These are phyloP conservation scores for Myotis davidii DNA, from an alignment of 2,113 vertebrate species.

Conservation along the genomic window DNA sequence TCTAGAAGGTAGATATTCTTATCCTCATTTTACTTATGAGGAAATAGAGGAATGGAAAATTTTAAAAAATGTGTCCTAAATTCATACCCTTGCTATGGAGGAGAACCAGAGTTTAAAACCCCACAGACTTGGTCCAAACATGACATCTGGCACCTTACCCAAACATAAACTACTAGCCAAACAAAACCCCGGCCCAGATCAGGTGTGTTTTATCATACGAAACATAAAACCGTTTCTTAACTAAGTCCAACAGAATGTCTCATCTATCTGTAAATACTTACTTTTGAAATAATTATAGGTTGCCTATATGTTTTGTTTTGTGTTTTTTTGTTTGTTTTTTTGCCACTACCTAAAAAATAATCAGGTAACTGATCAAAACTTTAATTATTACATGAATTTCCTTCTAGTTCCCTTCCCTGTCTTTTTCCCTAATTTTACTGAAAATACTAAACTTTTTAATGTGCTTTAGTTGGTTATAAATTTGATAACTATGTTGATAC, in stretches of 20 bases:
- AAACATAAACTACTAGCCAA: neutral
- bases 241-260: neutral
- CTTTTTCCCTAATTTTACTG: neutral
- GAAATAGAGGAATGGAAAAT: neutral
- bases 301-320: neutral
- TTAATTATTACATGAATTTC: neutral
- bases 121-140: neutral
- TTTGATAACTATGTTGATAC: neutral
- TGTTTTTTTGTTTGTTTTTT: neutral
- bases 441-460: neutral
- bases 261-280: neutral
- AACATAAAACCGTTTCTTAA: neutral
- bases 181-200: neutral
- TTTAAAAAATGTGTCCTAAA: neutral
- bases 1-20: neutral
- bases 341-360: neutral
- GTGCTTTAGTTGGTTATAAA: neutral
- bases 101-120: neutral
- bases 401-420: neutral
- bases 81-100: neutral
- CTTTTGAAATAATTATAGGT: slow-evolving; percentile 10
- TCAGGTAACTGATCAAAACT: neutral
- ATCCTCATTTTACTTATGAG: neutral
- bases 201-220: neutral
- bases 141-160: neutral